Evolutionary conservation across 2,113 vertebrate genomes (phyloP).

Genomic region (Urocitellus parryii): DNA sequence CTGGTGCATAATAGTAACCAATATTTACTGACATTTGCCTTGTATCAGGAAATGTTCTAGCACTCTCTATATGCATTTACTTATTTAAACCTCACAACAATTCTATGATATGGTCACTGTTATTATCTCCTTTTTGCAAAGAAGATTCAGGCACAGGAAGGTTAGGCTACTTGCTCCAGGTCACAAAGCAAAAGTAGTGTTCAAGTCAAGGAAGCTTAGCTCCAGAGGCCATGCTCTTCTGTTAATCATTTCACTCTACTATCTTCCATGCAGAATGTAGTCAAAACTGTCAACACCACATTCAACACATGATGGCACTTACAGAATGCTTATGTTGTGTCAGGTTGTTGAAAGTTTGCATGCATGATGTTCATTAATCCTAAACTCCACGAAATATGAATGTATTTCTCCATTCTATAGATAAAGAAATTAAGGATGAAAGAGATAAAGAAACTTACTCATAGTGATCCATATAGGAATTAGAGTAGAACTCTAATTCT

Average conservation of each 20-base stretch:
- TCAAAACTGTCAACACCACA: not conserved
- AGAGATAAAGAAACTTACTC: not conserved
- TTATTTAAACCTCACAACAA: slow-evolving; percentile 1
- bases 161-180: not conserved
- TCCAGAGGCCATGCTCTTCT: not conserved
- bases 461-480: not conserved
- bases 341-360: slow-evolving; percentile 26
- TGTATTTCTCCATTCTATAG: not conserved
- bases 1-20: not conserved
- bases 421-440: slow-evolving; percentile 36
- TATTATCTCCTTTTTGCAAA: slow-evolving; percentile 1
- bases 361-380: not conserved
- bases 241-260: not conserved
- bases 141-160: not conserved
- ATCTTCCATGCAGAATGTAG: not conserved
- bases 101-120: not conserved
- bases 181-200: slow-evolving; percentile 32
- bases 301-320: slow-evolving; percentile 16
- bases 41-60: not conserved
- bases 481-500: not conserved
- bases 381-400: not conserved
- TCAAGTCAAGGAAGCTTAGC: not conserved
- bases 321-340: not conserved
- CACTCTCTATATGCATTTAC: not conserved
- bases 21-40: not conserved